These are phyloP conservation scores for Hippocampus abdominalis DNA, from an alignment of 2,113 vertebrate species.

Conservation along the genomic window DNA sequence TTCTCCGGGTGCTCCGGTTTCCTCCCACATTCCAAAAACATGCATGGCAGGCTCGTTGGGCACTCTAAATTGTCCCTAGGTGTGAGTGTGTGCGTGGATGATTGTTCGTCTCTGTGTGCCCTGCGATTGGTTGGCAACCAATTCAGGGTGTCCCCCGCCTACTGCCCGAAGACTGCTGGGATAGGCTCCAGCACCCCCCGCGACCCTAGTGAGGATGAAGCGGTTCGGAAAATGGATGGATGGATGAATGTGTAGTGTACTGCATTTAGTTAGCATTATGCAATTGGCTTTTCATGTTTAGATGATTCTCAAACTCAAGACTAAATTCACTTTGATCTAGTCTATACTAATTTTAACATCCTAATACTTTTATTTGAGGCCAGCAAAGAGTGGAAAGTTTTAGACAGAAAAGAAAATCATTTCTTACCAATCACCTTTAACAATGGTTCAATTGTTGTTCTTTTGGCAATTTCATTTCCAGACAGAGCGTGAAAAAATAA, in stretches of 20 bases:
- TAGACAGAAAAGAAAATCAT: constrained; percentile 14
- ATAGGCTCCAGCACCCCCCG: no score
- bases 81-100: no score
- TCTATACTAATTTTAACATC: background rate
- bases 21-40: no score
- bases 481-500: constrained; percentile 58
- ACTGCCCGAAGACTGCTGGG: no score
- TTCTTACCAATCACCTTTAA: constrained; percentile 35
- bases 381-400: constrained; percentile 7
- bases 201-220: no score
- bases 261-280: background rate
- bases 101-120: no score
- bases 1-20: no score
- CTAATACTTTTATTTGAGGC: background rate
- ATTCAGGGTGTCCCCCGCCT: no score
- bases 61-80: no score
- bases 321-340: background rate
- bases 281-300: background rate
- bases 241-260: background rate
- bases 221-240: no score
- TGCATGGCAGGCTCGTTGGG: no score
- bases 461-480: constrained; percentile 51
- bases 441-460: constrained; percentile 37
- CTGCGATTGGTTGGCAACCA: no score
- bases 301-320: background rate